Percentiles rank a stretch among this genome's conserved stretches.
Conservation (phyloP, 2,113 vertebrate genomes). For the Litocranius walleri region DNA sequence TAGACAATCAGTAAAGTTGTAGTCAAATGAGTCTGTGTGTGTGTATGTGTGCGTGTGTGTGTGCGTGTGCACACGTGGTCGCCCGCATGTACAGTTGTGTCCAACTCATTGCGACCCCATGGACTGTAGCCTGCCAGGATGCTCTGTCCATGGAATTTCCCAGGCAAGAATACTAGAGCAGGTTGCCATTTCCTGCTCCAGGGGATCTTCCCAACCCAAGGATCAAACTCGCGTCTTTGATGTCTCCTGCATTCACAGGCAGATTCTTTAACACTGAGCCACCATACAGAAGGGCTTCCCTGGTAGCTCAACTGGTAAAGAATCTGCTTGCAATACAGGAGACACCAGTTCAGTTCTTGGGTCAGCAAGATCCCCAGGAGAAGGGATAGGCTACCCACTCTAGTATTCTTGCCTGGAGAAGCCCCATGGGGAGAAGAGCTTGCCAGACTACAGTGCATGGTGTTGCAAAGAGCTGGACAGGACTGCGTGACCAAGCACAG, state of each 20-base stretch:
- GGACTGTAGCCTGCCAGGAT: neutral
- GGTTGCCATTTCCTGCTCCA: neutral
- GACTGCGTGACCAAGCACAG: accelerated
- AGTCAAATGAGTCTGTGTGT: neutral
- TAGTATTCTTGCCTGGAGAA: neutral
- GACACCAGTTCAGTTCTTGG: neutral
- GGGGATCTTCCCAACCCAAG: neutral
- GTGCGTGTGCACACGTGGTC: accelerated
- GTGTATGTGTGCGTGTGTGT: neutral
- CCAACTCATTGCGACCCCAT: accelerated
- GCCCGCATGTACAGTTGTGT: accelerated
- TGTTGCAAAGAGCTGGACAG: neutral
- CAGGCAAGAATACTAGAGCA: neutral
- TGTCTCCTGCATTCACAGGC: neutral
- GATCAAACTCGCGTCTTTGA: accelerated
- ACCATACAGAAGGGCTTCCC: neutral
- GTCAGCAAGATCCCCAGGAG: neutral
- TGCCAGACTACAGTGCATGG: neutral
- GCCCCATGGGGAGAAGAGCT: neutral
- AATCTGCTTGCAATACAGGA: neutral
- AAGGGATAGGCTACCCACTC: neutral
- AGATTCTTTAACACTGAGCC: neutral
- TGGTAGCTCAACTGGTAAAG: neutral
- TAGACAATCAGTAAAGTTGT: neutral
- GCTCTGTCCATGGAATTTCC: neutral